phyloP scores from a whole-genome alignment of 35 echinoderm and acorn worm genomes.

The Apostichopus japonicus region DNA sequence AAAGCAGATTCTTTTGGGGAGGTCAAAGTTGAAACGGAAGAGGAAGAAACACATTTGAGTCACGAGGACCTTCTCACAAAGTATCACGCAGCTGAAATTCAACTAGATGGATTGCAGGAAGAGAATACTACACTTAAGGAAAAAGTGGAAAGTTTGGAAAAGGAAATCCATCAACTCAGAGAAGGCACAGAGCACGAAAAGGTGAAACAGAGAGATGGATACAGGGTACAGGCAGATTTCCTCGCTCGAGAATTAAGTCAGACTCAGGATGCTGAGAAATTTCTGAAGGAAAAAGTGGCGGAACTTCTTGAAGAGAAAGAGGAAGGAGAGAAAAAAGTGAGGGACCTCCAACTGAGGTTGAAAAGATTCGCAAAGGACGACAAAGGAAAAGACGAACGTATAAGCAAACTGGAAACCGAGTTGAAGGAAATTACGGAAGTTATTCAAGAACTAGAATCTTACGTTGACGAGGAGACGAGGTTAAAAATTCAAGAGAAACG shows the following conservation, averaged over 20 bases:
- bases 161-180: conserved; percentile 56
- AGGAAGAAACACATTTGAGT: conserved; percentile 11
- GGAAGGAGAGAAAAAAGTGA: conserved; percentile 83
- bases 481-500: conserved; percentile 21
- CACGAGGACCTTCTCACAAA: conserved; percentile 55
- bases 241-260: conserved; percentile 83
- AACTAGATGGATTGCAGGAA: conserved; percentile 60
- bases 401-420: conserved; percentile 79
- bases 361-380: conserved; percentile 97
- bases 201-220: conserved; percentile 72
- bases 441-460: conserved; percentile 80
- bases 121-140: conserved; percentile 67
- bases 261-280: conserved; percentile 88
- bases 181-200: conserved; percentile 45
- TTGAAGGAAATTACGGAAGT: conserved; percentile 84
- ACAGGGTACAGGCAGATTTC: conserved; percentile 82
- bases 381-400: conserved; percentile 88
- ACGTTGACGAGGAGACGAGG: conserved; percentile 78
- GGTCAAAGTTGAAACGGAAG: not conserved
- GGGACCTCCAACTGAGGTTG: conserved; percentile 88
- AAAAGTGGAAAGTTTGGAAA: conserved; percentile 65
- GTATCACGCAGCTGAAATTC: conserved; percentile 44
- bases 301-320: conserved; percentile 89
- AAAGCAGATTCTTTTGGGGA: conserved; percentile 3
- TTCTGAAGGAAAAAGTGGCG: conserved; percentile 84